A percentile compares a stretch with the other conserved stretches of the same genome.
phyloP scores from a whole-genome alignment of 2,797 vertebrate genomes.

The Enteromius thamalakanensis region DNA sequence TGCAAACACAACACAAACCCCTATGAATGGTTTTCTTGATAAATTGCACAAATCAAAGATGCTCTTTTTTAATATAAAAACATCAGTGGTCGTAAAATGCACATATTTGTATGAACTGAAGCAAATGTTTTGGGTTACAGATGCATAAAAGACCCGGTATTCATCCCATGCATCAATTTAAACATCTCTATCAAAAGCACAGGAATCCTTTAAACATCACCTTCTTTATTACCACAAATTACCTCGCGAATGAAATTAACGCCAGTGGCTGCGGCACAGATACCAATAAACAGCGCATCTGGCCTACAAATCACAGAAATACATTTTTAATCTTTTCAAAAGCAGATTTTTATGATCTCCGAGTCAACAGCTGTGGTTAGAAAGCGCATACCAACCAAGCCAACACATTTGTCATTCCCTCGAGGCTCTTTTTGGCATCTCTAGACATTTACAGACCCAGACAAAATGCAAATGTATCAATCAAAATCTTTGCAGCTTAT shows the following conservation, averaged over 20 bases:
- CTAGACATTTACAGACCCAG: constrained; percentile 26
- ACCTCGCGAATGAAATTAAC: not conserved
- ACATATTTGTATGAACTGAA: not conserved
- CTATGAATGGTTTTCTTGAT: not conserved
- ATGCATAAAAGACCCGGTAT: not conserved
- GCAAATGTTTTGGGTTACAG: not conserved
- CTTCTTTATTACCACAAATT: constrained; percentile 5
- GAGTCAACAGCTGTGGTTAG: constrained; percentile 35
- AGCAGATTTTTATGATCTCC: constrained; percentile 31
- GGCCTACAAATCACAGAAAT: constrained; percentile 32
- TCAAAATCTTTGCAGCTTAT: constrained; percentile 16
- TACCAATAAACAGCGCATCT: constrained; percentile 17
- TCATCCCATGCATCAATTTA: not conserved
- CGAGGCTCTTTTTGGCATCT: constrained; percentile 34
- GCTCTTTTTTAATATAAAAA: not conserved
- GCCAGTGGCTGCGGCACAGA: not conserved
- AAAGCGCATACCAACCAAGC: constrained; percentile 28
- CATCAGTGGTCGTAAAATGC: not conserved
- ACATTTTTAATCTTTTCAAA: constrained; percentile 17
- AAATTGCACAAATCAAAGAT: not conserved
- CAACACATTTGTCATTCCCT: constrained; percentile 16
- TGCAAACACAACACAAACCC: not conserved
- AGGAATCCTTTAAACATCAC: not conserved
- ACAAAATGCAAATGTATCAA: constrained; percentile 34
- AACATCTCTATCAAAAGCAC: not conserved